Percentiles rank a stretch among this genome's conserved stretches.
phyloP scores from a whole-genome alignment of 2,797 vertebrate species.

The Mus spretus region DNA sequence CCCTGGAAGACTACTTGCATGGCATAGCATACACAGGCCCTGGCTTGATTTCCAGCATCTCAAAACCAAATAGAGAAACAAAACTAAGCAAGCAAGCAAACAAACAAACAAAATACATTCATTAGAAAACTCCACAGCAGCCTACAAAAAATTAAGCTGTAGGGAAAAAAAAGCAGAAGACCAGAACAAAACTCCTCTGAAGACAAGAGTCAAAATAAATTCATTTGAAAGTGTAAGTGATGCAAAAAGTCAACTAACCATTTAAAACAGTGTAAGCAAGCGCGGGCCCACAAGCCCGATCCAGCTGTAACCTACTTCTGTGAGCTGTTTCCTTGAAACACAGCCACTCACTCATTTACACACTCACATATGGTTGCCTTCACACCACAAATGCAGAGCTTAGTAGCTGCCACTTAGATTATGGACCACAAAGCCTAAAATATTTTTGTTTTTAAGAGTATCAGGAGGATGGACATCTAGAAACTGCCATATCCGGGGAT shows the following conservation, averaged over 20 bases:
- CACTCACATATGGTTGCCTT: background rate
- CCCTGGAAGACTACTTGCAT: background rate
- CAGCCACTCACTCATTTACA: background rate
- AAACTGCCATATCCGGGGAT: too few species aligned
- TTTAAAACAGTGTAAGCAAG: background rate
- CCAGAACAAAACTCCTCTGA: background rate
- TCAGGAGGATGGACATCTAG: too few species aligned
- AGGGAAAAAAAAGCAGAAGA: background rate
- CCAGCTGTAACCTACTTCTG: background rate
- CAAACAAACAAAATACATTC: background rate
- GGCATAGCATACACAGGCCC: background rate
- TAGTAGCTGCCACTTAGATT: background rate
- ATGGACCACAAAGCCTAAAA: background rate
- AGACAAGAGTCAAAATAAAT: background rate
- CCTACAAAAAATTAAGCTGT: background rate
- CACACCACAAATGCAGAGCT: background rate
- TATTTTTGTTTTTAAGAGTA: background rate
- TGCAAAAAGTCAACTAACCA: background rate
- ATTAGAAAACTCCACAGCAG: background rate
- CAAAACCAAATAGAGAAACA: background rate
- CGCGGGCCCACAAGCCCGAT: background rate
- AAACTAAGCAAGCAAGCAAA: background rate
- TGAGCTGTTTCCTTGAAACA: background rate
- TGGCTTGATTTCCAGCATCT: background rate
- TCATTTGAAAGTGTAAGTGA: background rate